phyloP scores from a whole-genome alignment of 64 coral and sea anemone genomes.

The Trachythela sp. region DNA sequence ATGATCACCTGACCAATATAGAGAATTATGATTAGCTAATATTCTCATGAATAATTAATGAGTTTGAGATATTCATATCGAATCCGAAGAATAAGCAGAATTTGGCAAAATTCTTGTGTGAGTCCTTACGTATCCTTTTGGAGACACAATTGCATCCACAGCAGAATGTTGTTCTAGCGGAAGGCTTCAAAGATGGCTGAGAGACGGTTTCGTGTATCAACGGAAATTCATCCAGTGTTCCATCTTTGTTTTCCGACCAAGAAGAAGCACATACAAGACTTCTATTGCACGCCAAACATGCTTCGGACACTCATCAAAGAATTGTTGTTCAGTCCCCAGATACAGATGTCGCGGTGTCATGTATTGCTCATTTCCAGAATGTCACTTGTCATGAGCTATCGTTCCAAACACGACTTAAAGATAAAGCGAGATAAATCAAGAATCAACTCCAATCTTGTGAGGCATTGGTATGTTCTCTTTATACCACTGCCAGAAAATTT shows the following conservation, averaged over 20 bases:
- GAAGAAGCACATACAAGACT: constrained; percentile 61
- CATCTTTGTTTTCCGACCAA: constrained; percentile 13
- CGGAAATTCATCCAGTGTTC: background rate
- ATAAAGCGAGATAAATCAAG: background rate
- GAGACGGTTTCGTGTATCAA: background rate
- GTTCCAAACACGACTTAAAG: background rate
- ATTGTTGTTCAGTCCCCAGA: background rate
- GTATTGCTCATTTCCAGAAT: background rate
- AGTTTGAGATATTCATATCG: constrained; percentile 30
- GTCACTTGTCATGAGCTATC: background rate
- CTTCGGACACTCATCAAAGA: background rate
- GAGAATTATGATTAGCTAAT: too few relatives aligned
- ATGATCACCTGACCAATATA: too few relatives aligned
- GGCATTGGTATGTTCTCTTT: background rate
- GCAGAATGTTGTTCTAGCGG: background rate
- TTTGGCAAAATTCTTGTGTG: constrained; percentile 12
- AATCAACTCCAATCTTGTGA: background rate
- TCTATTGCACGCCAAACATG: background rate
- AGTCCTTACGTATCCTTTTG: background rate
- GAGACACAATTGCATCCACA: background rate
- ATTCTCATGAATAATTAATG: too few relatives aligned
- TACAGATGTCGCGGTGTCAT: background rate
- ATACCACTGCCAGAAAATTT: background rate
- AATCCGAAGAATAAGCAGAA: constrained; percentile 16
- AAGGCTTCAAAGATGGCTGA: constrained; percentile 9